Evolutionary conservation across 2,113 vertebrate genomes (phyloP).

Genomic region (Mystacornis crossleyi): DNA sequence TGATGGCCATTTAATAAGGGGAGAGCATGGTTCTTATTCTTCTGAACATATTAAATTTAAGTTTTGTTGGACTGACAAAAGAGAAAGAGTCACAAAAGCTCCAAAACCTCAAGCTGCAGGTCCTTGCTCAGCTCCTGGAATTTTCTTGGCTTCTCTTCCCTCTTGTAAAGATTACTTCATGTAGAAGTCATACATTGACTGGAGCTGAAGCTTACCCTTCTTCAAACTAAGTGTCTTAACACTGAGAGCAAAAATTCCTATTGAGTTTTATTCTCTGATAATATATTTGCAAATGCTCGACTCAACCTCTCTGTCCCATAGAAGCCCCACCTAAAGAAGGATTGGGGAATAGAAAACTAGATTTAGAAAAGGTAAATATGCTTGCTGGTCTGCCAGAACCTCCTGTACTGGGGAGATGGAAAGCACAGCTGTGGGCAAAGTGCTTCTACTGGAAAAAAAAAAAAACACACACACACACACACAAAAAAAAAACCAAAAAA

Average conservation of each 20-base stretch:
- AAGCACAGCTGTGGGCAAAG: neutral
- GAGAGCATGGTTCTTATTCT: neutral
- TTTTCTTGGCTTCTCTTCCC: neutral
- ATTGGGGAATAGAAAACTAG: neutral
- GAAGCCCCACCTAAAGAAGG: neutral
- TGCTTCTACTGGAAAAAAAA: fast-evolving
- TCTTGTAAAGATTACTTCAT: neutral
- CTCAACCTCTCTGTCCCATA: neutral
- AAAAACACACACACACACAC: no score
- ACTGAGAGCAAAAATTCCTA: neutral
- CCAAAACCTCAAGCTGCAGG: neutral
- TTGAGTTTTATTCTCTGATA: neutral
- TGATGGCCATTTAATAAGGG: neutral
- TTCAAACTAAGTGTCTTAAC: neutral
- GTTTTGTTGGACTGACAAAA: neutral
- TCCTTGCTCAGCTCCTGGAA: neutral
- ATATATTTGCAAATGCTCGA: neutral
- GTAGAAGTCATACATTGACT: neutral
- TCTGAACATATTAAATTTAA: neutral
- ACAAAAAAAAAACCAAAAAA: no score
- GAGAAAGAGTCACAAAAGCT: neutral
- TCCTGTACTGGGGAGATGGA: neutral
- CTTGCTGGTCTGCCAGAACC: neutral
- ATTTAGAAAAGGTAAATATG: neutral
- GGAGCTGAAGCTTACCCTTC: neutral